Conservation (phyloP, 2,113 vertebrate species). For the Tonatia bakeri region DNA sequence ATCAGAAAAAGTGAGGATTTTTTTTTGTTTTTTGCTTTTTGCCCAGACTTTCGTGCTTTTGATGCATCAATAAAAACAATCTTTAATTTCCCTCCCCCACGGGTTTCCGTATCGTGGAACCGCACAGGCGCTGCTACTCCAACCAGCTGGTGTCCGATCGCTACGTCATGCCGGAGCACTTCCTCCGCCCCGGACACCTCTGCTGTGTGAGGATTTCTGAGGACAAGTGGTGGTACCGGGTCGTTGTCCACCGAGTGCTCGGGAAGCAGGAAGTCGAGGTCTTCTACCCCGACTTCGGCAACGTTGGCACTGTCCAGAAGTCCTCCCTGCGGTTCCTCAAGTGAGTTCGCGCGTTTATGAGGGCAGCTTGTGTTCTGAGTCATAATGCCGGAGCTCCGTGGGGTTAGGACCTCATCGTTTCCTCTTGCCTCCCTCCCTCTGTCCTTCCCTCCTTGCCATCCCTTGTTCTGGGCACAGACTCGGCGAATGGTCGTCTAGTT, state of each 20-base stretch:
- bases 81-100: not conserved
- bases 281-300: conserved; percentile 92
- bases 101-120: not conserved
- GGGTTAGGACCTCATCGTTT: not conserved
- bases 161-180: conserved; percentile 85
- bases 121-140: conserved; percentile 87
- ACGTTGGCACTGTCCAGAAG: conserved; percentile 80
- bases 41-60: not conserved
- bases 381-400: not conserved
- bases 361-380: not conserved
- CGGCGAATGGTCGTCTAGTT: not conserved
- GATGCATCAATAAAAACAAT: not conserved
- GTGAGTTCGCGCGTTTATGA: conserved; percentile 79
- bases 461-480: not conserved
- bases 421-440: not conserved
- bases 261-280: conserved; percentile 86
- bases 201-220: conserved; percentile 84
- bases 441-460: not conserved
- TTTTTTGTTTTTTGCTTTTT: conserved; percentile 15
- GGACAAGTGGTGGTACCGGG: conserved; percentile 91
- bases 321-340: conserved; percentile 91
- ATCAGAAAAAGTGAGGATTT: not conserved
- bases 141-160: conserved; percentile 84
- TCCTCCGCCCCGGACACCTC: conserved; percentile 87
- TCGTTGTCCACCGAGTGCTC: conserved; percentile 87